These are phyloP conservation scores for Catocala sponsa DNA, from an alignment of 2,888 invertebrate species.

Conservation along the genomic window DNA sequence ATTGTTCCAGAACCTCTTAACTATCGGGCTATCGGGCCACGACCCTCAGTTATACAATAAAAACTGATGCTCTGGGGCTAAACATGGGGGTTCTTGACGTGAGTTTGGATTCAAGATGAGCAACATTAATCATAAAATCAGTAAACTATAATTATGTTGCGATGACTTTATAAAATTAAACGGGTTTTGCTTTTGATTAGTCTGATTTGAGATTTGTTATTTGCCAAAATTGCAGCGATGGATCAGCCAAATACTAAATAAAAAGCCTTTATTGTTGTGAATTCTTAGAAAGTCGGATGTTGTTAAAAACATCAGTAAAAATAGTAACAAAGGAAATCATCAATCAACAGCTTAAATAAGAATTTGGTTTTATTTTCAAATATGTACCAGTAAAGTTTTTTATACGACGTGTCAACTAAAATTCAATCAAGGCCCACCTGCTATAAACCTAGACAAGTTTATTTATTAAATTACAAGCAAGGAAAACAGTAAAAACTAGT, in stretches of 20 bases:
- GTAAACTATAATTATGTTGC: constrained; percentile 42
- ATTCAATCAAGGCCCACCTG: constrained; percentile 36
- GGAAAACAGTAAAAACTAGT: constrained; percentile 41
- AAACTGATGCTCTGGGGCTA: constrained; percentile 62
- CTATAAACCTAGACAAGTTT: constrained; percentile 37
- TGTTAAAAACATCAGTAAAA: neutral
- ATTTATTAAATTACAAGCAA: constrained; percentile 51
- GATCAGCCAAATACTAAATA: no score
- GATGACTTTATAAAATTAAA: constrained; percentile 42
- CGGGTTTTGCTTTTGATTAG: constrained; percentile 20
- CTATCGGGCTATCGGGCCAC: constrained; percentile 81
- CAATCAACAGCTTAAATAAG: constrained; percentile 2
- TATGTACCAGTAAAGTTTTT: constrained; percentile 6
- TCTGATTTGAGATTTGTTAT: constrained; percentile 16
- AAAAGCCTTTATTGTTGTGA: no score
- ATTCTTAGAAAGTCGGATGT: no score
- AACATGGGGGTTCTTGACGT: constrained; percentile 49
- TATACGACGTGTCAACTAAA: constrained; percentile 16
- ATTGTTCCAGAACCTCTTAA: constrained; percentile 81
- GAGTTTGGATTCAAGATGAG: constrained; percentile 35
- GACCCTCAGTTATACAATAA: constrained; percentile 73
- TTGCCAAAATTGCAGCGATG: constrained; percentile 13
- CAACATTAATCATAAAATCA: constrained; percentile 44
- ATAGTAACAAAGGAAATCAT: constrained; percentile 1
- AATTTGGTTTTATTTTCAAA: constrained; percentile 2